A percentile compares a stretch with the other conserved stretches of the same genome.
phyloP scores from a whole-genome alignment of 2,797 vertebrate species.

The Anguilla pacifica region DNA sequence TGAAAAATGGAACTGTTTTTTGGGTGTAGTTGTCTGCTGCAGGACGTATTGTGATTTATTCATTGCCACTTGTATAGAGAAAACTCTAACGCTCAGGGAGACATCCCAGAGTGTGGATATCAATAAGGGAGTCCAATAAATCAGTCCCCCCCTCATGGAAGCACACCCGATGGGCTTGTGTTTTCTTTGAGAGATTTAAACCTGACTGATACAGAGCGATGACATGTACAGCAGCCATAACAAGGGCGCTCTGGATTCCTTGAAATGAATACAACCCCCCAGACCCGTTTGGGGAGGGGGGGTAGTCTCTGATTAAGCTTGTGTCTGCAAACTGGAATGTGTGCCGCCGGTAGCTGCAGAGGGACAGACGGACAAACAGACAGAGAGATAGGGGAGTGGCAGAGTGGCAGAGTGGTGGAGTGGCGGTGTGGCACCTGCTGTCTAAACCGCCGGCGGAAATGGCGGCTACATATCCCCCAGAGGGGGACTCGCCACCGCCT shows the following conservation, averaged over 20 bases:
- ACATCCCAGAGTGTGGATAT: not conserved
- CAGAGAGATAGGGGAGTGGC: not conserved
- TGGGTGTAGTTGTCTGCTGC: not conserved
- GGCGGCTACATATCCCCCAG: constrained; percentile 43
- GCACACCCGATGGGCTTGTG: not conserved
- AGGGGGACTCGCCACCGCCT: not conserved
- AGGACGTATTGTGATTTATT: not conserved
- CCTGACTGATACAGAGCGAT: not conserved
- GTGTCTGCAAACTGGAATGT: constrained; percentile 26
- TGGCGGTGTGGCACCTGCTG: constrained; percentile 41
- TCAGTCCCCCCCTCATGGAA: not conserved
- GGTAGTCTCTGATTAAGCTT: not conserved
- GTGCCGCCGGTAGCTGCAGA: constrained; percentile 31
- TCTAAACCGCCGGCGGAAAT: constrained; percentile 44
- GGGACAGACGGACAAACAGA: constrained; percentile 34
- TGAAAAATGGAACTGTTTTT: not conserved
- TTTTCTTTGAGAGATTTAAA: not conserved
- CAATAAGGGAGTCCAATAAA: not conserved
- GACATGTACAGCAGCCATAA: not conserved
- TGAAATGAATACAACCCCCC: not conserved
- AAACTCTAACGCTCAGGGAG: not conserved
- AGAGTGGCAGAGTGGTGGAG: not conserved
- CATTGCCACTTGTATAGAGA: not conserved
- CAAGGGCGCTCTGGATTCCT: not conserved
- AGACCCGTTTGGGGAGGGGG: not conserved